Conservation (phyloP, 1,140 invertebrate genomes). For the Sycobia sp. region DNA sequence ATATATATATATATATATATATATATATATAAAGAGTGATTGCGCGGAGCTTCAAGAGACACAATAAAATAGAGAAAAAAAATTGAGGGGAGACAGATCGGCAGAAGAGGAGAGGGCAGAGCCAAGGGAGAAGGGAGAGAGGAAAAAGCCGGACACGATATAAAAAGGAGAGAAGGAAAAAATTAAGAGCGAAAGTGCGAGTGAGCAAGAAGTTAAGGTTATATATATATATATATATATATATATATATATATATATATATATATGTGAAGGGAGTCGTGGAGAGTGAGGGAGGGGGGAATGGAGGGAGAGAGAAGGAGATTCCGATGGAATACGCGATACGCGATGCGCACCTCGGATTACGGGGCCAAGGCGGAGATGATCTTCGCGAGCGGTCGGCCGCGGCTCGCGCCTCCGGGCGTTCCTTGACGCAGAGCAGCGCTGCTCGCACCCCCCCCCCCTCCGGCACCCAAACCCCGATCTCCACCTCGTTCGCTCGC, state of each 20-base stretch:
- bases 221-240: too few species aligned
- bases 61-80: too few species aligned
- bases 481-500: not conserved
- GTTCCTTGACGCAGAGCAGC: not conserved
- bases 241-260: too few species aligned
- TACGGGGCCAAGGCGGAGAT: slow-evolving; percentile 54
- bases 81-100: too few species aligned
- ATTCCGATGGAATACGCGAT: slow-evolving; percentile 59
- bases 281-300: not conserved
- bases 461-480: not conserved
- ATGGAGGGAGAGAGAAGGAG: slow-evolving; percentile 38
- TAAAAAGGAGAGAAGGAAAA: not conserved
- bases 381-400: slow-evolving; percentile 54
- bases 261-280: too few species aligned
- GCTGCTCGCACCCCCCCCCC: slow-evolving; percentile 1
- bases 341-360: slow-evolving; percentile 60
- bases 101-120: too few species aligned
- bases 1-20: too few species aligned
- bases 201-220: too few species aligned
- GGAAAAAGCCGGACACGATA: not conserved
- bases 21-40: too few species aligned
- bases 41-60: too few species aligned
- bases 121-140: not conserved
- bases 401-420: slow-evolving; percentile 36
- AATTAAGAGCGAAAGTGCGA: slow-evolving; percentile 4